Evolutionary conservation across 2,797 vertebrate species (phyloP).

Genomic region (Otus scops): DNA sequence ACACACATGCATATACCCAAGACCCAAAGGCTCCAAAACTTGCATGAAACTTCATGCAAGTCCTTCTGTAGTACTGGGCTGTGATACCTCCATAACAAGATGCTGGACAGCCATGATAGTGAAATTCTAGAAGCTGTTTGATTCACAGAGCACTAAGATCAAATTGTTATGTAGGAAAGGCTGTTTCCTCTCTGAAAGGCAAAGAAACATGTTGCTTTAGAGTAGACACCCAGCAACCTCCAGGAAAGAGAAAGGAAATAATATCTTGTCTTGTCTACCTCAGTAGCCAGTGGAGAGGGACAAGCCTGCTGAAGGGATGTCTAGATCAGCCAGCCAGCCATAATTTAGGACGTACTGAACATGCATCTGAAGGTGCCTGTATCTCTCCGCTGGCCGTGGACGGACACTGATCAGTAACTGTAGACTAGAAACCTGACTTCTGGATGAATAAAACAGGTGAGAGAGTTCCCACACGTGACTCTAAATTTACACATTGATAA

Average conservation of each 20-base stretch:
- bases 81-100: neutral
- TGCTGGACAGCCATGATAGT: neutral
- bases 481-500: neutral
- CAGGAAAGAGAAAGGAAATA: neutral
- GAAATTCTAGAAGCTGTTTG: neutral
- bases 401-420: neutral
- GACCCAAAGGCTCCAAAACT: neutral
- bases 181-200: neutral
- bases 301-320: neutral
- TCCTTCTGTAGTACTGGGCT: neutral
- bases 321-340: neutral
- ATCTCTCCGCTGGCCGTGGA: neutral
- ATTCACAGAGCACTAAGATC: neutral
- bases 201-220: neutral
- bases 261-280: rapidly evolving
- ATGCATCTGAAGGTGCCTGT: neutral
- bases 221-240: neutral
- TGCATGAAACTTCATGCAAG: neutral
- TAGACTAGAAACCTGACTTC: neutral
- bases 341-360: rapidly evolving
- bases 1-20: neutral
- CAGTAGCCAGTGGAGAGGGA: neutral
- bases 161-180: rapidly evolving
- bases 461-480: rapidly evolving
- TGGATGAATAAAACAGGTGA: rapidly evolving